Evolutionary conservation across 2,888 invertebrate genomes (phyloP), one percentile per base, ranked within the genome.

Genomic region (Syritta pipiens): DNA sequence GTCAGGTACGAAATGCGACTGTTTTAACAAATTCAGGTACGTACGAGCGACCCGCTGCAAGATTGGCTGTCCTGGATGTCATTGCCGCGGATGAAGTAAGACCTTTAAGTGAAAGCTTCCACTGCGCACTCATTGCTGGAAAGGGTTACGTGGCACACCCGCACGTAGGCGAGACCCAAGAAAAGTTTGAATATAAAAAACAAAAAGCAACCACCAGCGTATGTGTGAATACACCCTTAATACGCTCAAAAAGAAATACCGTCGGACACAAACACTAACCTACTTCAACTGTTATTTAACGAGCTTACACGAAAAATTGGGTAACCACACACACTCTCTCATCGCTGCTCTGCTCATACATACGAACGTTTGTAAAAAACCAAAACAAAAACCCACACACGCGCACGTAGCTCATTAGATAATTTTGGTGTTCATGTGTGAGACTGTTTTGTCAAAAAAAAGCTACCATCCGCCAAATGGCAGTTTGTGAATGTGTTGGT

Each of bases 241-340:
- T 4, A 46, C 60, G 48, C 40, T 60, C 65, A 53, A 67, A 48
- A 68, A 79, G 60, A 69, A 76, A 62, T 59, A 76, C 53, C 74
- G 74, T 79, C 53, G 74, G 79, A 79, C 67, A 74, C 79, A 74
- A 74, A 79, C 37, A 62, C 72, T 72, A 65, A 65, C 77, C 77
- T 72, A 65, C 72, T 77, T 59, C 77, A 75, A 77, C 72, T 77
- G 63, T 62, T 69, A 72, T 63, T 72, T 55, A 71, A 72, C 55
- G 60, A 53, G 44, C 51, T 71, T 60, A 71, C 44, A 6, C 57
- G 55, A 28, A n/a, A n/a, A 53, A 60, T 65, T 35, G 24, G 5
- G 20, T 22, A 35, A 51, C 26, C 53, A 30, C 24, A 12, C 7
- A 20, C 10, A 59, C 22, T 28, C 6, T 1, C 12, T n/a, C 17